Conservation (phyloP, 2,113 vertebrate genomes). For the Heterocephalus glaber region DNA sequence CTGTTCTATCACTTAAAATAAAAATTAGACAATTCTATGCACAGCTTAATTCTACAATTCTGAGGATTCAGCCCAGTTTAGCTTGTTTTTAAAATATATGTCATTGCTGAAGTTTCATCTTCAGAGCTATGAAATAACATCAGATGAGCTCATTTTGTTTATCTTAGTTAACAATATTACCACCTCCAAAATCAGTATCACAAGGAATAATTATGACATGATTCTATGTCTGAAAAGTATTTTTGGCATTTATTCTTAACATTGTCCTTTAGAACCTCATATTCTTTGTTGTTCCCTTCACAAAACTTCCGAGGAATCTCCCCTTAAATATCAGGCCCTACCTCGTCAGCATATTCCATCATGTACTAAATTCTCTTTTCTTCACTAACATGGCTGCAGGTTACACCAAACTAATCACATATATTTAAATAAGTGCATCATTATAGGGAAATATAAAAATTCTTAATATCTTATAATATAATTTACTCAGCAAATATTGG, state of each 20-base stretch:
- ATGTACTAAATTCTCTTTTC: background rate
- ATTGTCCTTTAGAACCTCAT: background rate
- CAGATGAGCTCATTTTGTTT: background rate
- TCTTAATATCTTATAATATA: background rate
- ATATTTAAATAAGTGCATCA: background rate
- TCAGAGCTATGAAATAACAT: background rate
- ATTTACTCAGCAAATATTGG: background rate
- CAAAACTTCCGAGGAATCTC: background rate
- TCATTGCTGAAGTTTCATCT: background rate
- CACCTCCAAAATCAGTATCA: background rate
- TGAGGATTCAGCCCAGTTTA: background rate
- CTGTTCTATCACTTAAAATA: background rate
- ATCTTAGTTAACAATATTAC: background rate
- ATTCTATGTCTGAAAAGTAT: background rate
- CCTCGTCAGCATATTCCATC: background rate
- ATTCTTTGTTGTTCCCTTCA: background rate
- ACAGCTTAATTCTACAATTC: background rate
- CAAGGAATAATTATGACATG: background rate
- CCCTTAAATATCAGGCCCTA: background rate
- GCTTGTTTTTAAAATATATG: background rate
- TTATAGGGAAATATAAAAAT: background rate
- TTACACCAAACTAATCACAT: background rate
- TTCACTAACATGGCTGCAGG: background rate
- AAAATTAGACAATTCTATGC: background rate
- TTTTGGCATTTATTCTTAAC: background rate